These are phyloP conservation scores for Dinocampus coccinellae DNA, from an alignment of 2,888 invertebrate genomes.

Conservation along the genomic window DNA sequence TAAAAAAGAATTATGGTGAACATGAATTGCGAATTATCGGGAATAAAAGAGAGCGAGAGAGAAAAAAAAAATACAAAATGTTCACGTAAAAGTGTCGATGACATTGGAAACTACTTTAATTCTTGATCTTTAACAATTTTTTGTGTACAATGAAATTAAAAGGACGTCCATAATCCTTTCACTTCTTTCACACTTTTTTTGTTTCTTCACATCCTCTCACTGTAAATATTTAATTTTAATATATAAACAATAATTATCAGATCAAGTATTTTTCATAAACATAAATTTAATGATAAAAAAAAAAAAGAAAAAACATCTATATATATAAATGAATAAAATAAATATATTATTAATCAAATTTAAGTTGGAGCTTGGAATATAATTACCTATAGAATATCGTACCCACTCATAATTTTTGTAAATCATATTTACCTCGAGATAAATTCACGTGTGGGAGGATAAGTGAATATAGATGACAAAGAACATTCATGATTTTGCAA, in stretches of 20 bases:
- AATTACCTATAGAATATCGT: not conserved
- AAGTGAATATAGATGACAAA: slow-evolving; percentile 22
- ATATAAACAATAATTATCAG: not conserved
- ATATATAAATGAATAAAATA: not conserved
- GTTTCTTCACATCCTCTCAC: too few species aligned
- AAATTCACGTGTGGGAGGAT: slow-evolving; percentile 38
- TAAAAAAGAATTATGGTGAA: slow-evolving; percentile 60
- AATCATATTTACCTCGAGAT: slow-evolving; percentile 30
- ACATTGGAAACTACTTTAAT: slow-evolving; percentile 67
- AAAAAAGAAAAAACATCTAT: too few species aligned
- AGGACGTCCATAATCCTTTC: too few species aligned
- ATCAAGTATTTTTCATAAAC: not conserved
- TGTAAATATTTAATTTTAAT: too few species aligned
- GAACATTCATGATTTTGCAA: slow-evolving; percentile 25
- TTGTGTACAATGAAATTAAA: too few species aligned
- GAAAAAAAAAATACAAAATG: too few species aligned
- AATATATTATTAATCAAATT: slow-evolving; percentile 24
- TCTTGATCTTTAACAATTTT: slow-evolving; percentile 43
- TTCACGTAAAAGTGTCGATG: slow-evolving; percentile 55
- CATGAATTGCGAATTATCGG: slow-evolving; percentile 66
- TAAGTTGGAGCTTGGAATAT: not conserved
- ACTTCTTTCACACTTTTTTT: too few species aligned
- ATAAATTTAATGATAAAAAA: slow-evolving; percentile 2
- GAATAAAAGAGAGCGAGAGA: slow-evolving; percentile 43
- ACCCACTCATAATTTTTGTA: slow-evolving; percentile 12